Evolutionary conservation across 2,888 invertebrate species (phyloP).

Genomic region (Sinelater perroti): DNA sequence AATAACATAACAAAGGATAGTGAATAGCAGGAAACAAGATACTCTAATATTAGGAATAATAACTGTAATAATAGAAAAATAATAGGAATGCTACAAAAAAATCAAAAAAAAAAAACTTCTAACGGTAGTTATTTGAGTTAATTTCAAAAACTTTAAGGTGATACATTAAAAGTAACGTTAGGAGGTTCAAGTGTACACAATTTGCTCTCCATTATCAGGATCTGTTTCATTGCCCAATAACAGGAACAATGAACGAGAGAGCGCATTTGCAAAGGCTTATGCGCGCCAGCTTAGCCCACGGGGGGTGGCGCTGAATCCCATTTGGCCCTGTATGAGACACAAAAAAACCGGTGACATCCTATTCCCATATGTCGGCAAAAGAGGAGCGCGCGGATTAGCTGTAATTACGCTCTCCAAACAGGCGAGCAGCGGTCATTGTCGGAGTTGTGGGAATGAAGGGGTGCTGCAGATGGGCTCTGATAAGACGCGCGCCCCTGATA

Average conservation of each 20-base stretch:
- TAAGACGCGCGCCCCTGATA: conserved; percentile 54
- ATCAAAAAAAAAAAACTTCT: too few species aligned
- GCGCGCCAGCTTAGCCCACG: conserved; percentile 45
- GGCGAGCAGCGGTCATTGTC: conserved; percentile 55
- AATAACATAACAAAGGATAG: too few species aligned
- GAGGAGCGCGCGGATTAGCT: conserved; percentile 57
- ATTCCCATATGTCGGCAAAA: conserved; percentile 57
- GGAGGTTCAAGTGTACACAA: too few species aligned
- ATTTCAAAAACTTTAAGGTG: too few species aligned
- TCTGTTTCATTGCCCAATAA: conserved; percentile 35
- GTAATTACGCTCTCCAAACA: conserved; percentile 61
- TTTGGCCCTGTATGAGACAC: conserved; percentile 30
- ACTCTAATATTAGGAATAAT: too few species aligned
- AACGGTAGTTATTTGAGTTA: too few species aligned
- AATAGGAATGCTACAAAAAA: too few species aligned
- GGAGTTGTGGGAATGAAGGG: conserved; percentile 58
- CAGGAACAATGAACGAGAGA: conserved; percentile 23
- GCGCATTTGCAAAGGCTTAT: conserved; percentile 41
- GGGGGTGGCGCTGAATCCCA: conserved; percentile 39
- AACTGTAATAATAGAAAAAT: too few species aligned
- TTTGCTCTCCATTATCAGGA: conserved; percentile 9
- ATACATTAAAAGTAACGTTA: too few species aligned
- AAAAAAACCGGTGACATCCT: conserved; percentile 45
- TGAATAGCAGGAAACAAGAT: too few species aligned
- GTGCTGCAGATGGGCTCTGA: conserved; percentile 54